A percentile compares a stretch with the other conserved stretches of the same genome.
phyloP scores from a whole-genome alignment of 2,888 invertebrate genomes.

The Cephus nigrinus region DNA sequence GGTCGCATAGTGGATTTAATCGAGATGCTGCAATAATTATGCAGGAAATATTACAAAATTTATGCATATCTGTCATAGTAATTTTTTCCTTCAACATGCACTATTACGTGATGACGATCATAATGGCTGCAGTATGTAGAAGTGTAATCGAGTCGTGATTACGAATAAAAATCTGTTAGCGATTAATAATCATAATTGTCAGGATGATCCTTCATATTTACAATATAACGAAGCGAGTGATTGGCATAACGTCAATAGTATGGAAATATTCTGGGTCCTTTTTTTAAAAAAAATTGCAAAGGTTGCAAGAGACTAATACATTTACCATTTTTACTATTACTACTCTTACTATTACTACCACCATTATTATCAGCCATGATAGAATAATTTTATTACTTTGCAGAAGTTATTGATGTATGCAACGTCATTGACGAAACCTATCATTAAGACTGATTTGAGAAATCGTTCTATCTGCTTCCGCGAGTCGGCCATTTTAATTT shows the following conservation, averaged over 20 bases:
- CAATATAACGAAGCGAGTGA: background rate
- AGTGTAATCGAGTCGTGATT: background rate
- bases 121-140: background rate
- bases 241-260: background rate
- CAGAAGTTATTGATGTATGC: background rate
- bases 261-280: background rate
- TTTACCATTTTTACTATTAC: background rate
- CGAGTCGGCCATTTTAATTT: background rate
- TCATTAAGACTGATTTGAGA: background rate
- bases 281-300: background rate
- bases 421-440: background rate
- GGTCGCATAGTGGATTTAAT: background rate
- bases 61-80: background rate
- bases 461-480: background rate
- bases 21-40: too few relatives aligned
- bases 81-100: background rate
- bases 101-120: background rate
- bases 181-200: background rate
- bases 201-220: background rate
- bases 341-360: background rate
- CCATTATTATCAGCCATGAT: background rate
- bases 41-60: background rate
- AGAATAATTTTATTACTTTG: background rate
- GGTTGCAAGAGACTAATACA: background rate
- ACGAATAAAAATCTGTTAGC: background rate